Conservation (phyloP, 64 coral and sea anemone genomes). For the Anthopleura sola region DNA sequence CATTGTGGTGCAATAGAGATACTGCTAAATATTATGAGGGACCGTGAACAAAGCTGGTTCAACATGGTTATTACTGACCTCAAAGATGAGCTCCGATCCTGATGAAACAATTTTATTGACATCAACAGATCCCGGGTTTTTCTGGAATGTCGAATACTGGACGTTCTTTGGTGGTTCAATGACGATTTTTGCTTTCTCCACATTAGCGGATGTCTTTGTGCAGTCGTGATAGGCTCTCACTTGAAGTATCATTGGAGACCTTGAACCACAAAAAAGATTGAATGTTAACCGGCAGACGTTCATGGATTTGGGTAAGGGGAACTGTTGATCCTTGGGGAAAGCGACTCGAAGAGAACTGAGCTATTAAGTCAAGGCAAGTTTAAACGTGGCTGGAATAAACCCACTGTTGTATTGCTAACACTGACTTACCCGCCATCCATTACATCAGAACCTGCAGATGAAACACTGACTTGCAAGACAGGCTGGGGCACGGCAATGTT, state of each 20-base stretch:
- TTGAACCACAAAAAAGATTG: not conserved
- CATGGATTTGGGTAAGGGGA: too few species aligned
- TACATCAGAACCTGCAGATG: not conserved
- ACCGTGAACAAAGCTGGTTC: too few species aligned
- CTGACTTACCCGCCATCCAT: not conserved
- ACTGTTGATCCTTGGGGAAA: too few species aligned
- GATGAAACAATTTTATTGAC: not conserved
- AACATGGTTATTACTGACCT: not conserved
- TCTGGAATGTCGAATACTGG: not conserved
- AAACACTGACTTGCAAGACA: slow-evolving; percentile 18
- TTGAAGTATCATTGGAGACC: not conserved
- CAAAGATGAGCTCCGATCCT: not conserved
- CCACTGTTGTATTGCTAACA: too few species aligned
- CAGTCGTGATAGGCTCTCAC: slow-evolving; percentile 2
- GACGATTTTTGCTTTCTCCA: not conserved
- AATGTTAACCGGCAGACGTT: not conserved
- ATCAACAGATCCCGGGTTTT: not conserved
- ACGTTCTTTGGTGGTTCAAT: not conserved
- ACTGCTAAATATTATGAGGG: too few species aligned
- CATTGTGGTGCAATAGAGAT: too few species aligned
- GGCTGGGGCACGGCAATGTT: slow-evolving; percentile 39
- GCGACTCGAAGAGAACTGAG: too few species aligned
- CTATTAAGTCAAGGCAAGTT: too few species aligned
- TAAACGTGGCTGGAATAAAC: too few species aligned
- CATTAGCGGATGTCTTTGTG: not conserved